Evolutionary conservation across 2,113 vertebrate species (phyloP), one percentile per base, ranked within the genome.

Genomic region (Clarias macrocephalus): DNA sequence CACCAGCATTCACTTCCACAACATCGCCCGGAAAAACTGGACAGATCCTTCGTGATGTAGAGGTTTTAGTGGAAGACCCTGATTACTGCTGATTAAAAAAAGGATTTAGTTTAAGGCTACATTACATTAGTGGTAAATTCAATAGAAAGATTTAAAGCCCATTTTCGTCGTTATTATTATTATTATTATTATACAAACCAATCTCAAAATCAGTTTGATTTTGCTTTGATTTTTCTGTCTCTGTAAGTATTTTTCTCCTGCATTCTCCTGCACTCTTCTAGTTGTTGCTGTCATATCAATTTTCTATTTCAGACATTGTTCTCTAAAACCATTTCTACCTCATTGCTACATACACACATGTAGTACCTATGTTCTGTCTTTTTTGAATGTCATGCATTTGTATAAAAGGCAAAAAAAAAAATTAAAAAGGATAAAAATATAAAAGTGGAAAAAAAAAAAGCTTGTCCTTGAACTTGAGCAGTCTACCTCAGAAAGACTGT

Each of bases 301-400:
- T 95, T 93, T 92, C 95, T 92, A 93, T 93, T 95, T 96, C 94
- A 94, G 92, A 92, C 93, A 94, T 98, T 95, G 94, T 96, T 96
- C 96, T 97, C 97, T 97, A 96, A 95, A 96, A 98, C 97, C 97
- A 98, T 98, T 98, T 97, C 98, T 99, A 99, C 98, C 98, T 99
- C 97, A 99, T 99, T 97, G 96, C 97, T 98, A 97, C 97, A 98
- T 98, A 97, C 96, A 97, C 97, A 97, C 96, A 97, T 98, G 97
- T 98, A 98, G 97, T 98, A 97, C 96, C 95, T 97, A 96, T 96
- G 97, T 99, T 96, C 95, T 97, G 96, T 98, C 95, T 96, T 97
- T 88, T 98, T 97, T 98, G 97, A 98, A 98, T 99, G 97, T 98
- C 96, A 96, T 96, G 96, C 95, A 96, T 98, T 98, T 98, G 93